Conservation (phyloP, 2,888 invertebrate genomes). For the Chloroclystis v-ata region DNA sequence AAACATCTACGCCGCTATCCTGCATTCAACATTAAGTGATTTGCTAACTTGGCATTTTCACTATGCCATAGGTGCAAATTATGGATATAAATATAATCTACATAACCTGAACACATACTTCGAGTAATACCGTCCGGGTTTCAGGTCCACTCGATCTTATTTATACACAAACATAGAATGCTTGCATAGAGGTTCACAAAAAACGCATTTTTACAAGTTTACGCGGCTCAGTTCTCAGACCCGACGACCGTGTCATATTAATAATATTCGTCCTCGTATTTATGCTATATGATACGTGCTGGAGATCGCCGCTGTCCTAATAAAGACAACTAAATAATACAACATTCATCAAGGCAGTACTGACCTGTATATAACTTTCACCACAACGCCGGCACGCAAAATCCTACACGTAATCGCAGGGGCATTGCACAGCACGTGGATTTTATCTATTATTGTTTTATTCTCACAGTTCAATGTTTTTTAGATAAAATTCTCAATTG, state of each 20-base stretch:
- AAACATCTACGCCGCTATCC: not conserved
- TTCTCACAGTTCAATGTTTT: constrained; percentile 64
- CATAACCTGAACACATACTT: too few relatives aligned
- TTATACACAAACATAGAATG: not conserved
- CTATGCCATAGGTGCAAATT: too few relatives aligned
- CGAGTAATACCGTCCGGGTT: too few relatives aligned
- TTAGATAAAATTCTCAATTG: constrained; percentile 35
- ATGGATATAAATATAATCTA: too few relatives aligned
- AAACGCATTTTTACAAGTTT: constrained; percentile 3
- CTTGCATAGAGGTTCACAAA: not conserved
- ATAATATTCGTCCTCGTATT: constrained; percentile 30
- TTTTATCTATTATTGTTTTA: constrained; percentile 54
- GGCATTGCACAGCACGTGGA: constrained; percentile 52
- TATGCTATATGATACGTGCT: constrained; percentile 56
- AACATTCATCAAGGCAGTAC: constrained; percentile 37
- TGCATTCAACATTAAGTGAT: too few relatives aligned
- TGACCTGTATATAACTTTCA: constrained; percentile 56
- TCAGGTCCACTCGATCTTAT: not conserved
- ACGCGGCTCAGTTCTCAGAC: constrained; percentile 5
- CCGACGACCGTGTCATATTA: constrained; percentile 12
- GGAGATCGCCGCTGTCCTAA: constrained; percentile 59
- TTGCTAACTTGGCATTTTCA: too few relatives aligned
- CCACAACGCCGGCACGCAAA: constrained; percentile 37
- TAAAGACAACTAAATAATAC: constrained; percentile 63
- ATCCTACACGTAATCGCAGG: constrained; percentile 52